phyloP scores from a whole-genome alignment of 2,797 vertebrate species.

The Carduelis carduelis region DNA sequence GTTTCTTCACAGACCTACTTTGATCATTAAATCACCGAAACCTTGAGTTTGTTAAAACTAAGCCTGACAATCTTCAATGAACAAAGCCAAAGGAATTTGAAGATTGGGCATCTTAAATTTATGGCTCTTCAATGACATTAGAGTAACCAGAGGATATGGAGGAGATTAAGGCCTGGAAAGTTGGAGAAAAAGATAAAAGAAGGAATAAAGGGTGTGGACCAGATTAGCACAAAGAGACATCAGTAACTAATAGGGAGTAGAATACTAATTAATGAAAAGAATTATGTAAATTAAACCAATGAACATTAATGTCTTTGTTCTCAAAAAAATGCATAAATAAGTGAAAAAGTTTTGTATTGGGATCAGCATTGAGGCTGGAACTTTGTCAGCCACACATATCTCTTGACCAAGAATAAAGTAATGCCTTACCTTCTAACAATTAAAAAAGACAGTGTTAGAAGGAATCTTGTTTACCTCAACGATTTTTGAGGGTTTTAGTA shows the following conservation, averaged over 20 bases:
- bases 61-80: neutral
- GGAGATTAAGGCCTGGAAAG: neutral
- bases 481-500: neutral
- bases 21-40: neutral
- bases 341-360: rapidly evolving
- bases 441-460: neutral
- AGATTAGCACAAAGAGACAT: neutral
- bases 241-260: neutral
- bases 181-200: neutral
- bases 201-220: neutral
- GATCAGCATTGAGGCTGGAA: neutral
- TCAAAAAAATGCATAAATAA: neutral
- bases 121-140: neutral
- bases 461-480: rapidly evolving
- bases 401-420: neutral
- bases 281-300: neutral
- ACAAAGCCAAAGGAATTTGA: neutral
- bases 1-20: neutral
- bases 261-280: neutral
- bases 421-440: neutral
- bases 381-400: neutral
- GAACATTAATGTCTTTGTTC: neutral
- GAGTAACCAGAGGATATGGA: neutral
- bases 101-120: neutral
- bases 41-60: neutral